Percentiles rank a stretch among this genome's conserved stretches.
Conservation (phyloP, 2,888 invertebrate genomes). For the Ptychoptera contaminata region DNA sequence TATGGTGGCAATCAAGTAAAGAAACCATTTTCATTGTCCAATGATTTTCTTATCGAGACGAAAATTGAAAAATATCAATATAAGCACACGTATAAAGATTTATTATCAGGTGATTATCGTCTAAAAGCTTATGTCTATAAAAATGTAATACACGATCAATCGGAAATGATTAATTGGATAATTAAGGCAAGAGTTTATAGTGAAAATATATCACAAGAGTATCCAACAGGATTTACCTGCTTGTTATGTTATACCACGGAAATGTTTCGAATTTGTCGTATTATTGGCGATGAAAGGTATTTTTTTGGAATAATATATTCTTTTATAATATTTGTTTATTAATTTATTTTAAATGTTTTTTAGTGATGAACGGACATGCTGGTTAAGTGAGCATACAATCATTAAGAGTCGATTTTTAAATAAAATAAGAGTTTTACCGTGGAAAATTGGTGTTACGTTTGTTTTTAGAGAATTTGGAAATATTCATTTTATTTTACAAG, state of each 20-base stretch:
- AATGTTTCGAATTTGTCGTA: slow-evolving; percentile 36
- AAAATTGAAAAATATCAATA: slow-evolving; percentile 15
- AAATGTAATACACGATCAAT: slow-evolving; percentile 36
- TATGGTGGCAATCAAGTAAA: too few species aligned
- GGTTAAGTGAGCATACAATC: slow-evolving; percentile 34
- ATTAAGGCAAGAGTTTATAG: slow-evolving; percentile 33
- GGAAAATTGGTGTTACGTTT: slow-evolving; percentile 36
- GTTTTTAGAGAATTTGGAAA: slow-evolving; percentile 28
- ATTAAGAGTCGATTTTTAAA: slow-evolving; percentile 33
- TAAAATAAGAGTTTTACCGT: slow-evolving; percentile 35
- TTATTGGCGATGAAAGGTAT: slow-evolving; percentile 31
- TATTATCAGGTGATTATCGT: slow-evolving; percentile 38
- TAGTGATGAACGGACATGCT: slow-evolving; percentile 36
- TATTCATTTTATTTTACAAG: slow-evolving; percentile 32
- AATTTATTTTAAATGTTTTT: slow-evolving; percentile 6
- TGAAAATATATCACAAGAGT: slow-evolving; percentile 20
- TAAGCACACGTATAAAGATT: slow-evolving; percentile 38
- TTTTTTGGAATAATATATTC: not conserved
- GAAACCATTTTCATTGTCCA: too few species aligned
- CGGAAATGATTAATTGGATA: slow-evolving; percentile 37
- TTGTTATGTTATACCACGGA: slow-evolving; percentile 36
- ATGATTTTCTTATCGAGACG: too few species aligned
- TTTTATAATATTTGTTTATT: slow-evolving; percentile 3
- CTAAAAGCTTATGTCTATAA: slow-evolving; percentile 40
- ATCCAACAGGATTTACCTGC: slow-evolving; percentile 25